These are phyloP conservation scores for human (Homo sapiens) DNA, from an alignment of 2,113 vertebrate genomes.

Conservation along the genomic window DNA sequence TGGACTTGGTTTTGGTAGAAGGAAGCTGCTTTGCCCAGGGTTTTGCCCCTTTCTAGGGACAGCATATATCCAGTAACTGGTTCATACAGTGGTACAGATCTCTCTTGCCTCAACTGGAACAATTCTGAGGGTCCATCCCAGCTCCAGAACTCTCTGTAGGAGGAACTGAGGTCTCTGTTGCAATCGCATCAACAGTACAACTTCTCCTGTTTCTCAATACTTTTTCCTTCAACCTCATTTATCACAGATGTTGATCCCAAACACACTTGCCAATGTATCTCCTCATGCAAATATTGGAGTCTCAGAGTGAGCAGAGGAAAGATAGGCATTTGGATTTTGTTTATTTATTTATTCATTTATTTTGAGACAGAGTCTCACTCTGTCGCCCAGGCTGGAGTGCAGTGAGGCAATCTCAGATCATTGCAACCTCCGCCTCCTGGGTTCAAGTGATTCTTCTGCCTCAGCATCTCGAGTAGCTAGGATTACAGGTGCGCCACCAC, in stretches of 20 bases:
- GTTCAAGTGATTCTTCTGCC: too few relatives aligned
- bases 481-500: too few relatives aligned
- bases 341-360: too few relatives aligned
- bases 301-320: not conserved
- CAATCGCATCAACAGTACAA: not conserved
- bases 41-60: not conserved
- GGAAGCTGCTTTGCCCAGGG: not conserved
- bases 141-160: not conserved
- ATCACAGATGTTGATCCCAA: not conserved
- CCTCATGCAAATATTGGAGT: not conserved
- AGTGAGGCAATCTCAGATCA: too few relatives aligned
- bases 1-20: not conserved
- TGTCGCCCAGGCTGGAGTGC: too few relatives aligned
- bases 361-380: too few relatives aligned
- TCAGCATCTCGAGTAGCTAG: too few relatives aligned
- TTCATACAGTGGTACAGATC: not conserved
- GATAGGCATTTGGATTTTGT: not conserved
- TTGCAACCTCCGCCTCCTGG: too few relatives aligned
- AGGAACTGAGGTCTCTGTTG: not conserved
- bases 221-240: not conserved
- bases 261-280: not conserved
- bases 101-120: not conserved
- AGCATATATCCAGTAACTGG: not conserved
- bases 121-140: not conserved
- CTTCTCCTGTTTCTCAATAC: not conserved